Evolutionary conservation across 2,797 vertebrate genomes (phyloP), one percentile per base, ranked within the genome.

Genomic region (Astyanax mexicanus): DNA sequence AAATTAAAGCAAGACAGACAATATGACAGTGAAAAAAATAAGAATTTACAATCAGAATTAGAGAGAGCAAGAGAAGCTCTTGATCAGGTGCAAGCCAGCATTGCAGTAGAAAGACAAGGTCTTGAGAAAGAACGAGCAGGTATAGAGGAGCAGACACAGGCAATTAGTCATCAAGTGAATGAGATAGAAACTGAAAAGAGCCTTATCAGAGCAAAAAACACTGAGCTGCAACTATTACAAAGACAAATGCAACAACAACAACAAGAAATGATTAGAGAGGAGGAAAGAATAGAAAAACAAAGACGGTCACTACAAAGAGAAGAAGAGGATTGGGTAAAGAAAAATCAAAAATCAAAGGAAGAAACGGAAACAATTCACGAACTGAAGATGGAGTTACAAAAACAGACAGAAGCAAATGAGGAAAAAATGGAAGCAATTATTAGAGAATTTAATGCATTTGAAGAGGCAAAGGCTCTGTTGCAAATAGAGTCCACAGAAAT

Each of bases 401-500:
- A 19, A 19, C 60, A 74, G 37, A 74, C 21, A 27, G 60, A 70
- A 64, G 40, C 29, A 57, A 74, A 5, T 65, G 23, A 65, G 19
- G 42, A 55, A n/a, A 74, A 65, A 37, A 57, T 70, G 17, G 37
- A 40, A 52, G 49, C 61, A 3, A 37, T 62, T 23, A 58, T 17
- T 21, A 40, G 8, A 17, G 72, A 79, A 45, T 37, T 40, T 1
- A 21, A 57, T 7, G 38, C 42, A 10, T 61, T 47, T 19, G 66
- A 74, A 15, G 10, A 54, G 9, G 35, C 57, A 54, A 76, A 76
- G 51, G 61, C 61, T 42, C 1, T 52, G 17, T 15, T 61, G 25
- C 45, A 70, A 54, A 76, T 70, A 70, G 57, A 69, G 13, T 15
- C 54, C 47, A 76, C 70, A 49, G 67, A 76, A 13, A 27, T 32